Evolutionary conservation across 92 coral and sea anemone species (phyloP), one percentile per base, ranked within the genome.

Genomic region (Muricea muricata): DNA sequence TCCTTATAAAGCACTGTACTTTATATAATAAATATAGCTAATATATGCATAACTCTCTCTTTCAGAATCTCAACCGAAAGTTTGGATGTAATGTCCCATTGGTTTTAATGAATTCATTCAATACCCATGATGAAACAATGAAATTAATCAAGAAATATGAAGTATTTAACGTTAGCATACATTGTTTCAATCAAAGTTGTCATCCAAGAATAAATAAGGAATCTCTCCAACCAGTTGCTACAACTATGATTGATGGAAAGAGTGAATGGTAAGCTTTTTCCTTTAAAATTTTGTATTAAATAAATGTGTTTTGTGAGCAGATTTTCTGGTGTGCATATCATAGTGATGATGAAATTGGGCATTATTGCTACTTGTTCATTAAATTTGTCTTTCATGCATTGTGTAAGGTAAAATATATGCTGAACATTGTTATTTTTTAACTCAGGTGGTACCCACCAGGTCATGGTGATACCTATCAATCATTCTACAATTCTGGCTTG

Each of bases 361-460:
- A n/a, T n/a, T n/a, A n/a, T n/a, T n/a, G n/a, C n/a, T n/a, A n/a
- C n/a, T n/a, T n/a, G n/a, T n/a, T n/a, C n/a, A n/a, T n/a, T n/a
- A n/a, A n/a, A n/a, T n/a, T n/a, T n/a, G n/a, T n/a, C n/a, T n/a
- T n/a, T n/a, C n/a, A n/a, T n/a, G n/a, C n/a, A n/a, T n/a, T n/a
- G n/a, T n/a, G n/a, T n/a, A n/a, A n/a, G n/a, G n/a, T n/a, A n/a
- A n/a, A n/a, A n/a, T n/a, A n/a, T n/a, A n/a, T n/a, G n/a, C n/a
- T n/a, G n/a, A n/a, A n/a, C n/a, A n/a, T n/a, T n/a, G 45, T 39
- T 4, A 39, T 39, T 39, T 39, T 39, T 48, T 48, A 48, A 48
- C 45, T 84, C 48, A 93, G 98, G 71, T 95, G 97, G 97, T 87
- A 91, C 74, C 98, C 98, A 4, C 98, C 98, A 7, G 98, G 98